Percentiles rank a stretch among this genome's conserved stretches.
These are phyloP conservation scores for Cyclophora albipunctata DNA, from an alignment of 2,888 invertebrate genomes.

Conservation along the genomic window DNA sequence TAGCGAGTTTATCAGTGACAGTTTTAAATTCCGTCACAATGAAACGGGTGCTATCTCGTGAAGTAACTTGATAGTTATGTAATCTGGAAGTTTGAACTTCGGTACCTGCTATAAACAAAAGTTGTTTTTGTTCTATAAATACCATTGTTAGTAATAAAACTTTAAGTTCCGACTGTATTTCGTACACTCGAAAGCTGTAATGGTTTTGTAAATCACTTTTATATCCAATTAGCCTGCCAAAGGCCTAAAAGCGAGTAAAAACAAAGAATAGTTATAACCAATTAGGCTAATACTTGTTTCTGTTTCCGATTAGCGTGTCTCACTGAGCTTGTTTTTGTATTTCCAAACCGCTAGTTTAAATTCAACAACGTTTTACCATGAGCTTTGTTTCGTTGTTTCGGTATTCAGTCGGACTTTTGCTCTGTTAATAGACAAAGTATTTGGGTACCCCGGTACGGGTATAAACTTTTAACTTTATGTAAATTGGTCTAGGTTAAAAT, in stretches of 20 bases:
- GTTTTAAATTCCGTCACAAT: conserved; percentile 43
- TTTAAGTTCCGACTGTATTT: no score
- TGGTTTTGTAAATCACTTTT: no score
- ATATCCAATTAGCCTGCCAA: no score
- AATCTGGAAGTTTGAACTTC: not conserved
- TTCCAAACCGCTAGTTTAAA: conserved; percentile 11
- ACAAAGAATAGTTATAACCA: no score
- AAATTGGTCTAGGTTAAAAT: conserved; percentile 16
- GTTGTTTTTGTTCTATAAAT: no score
- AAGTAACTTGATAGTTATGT: conserved; percentile 6
- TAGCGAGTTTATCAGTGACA: conserved; percentile 47
- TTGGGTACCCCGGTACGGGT: conserved; percentile 14
- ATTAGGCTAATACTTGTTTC: no score
- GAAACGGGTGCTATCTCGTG: conserved; percentile 29
- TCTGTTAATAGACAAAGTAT: conserved; percentile 20
- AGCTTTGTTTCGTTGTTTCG: conserved; percentile 18
- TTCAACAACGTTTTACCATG: conserved; percentile 18
- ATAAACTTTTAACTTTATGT: conserved; percentile 18
- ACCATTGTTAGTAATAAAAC: no score
- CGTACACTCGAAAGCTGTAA: no score
- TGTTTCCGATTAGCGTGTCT: no score
- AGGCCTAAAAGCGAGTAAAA: no score
- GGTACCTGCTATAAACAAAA: no score
- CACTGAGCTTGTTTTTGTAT: no score
- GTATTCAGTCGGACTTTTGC: conserved; percentile 19